phyloP scores from a whole-genome alignment of 1,140 invertebrate genomes.

The Dreissena rostriformis region DNA sequence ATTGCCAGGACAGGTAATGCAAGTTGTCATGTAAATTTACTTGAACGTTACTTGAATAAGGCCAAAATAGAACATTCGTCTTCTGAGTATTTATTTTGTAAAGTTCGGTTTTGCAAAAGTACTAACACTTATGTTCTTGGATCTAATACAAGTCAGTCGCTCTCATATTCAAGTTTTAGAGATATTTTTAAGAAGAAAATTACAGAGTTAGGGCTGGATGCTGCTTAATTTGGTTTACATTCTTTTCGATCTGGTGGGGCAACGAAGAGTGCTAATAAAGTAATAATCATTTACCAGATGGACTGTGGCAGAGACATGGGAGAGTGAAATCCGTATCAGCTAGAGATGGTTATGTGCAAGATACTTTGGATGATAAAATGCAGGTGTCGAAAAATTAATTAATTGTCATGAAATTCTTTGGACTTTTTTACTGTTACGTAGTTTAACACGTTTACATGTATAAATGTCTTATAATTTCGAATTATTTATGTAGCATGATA shows the following conservation, averaged over 20 bases:
- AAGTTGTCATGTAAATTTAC: not conserved
- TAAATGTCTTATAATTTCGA: no score
- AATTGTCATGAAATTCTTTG: not conserved
- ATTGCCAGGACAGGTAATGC: slow-evolving; percentile 3
- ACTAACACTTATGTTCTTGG: not conserved
- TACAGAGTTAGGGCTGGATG: slow-evolving; percentile 19
- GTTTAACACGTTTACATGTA: not conserved
- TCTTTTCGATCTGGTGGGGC: slow-evolving; percentile 32
- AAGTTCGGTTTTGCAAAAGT: not conserved
- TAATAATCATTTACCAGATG: slow-evolving; percentile 1
- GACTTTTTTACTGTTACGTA: not conserved
- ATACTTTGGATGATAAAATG: not conserved
- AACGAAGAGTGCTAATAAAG: slow-evolving; percentile 3
- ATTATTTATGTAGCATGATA: no score
- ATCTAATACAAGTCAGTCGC: not conserved
- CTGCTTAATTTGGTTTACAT: slow-evolving; percentile 38
- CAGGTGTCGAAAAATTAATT: slow-evolving; percentile 15
- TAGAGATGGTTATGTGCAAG: slow-evolving; percentile 31
- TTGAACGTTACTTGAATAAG: slow-evolving; percentile 4
- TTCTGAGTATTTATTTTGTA: slow-evolving; percentile 21
- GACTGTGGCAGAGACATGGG: slow-evolving; percentile 31
- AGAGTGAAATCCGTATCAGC: slow-evolving; percentile 20
- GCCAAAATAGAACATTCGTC: slow-evolving; percentile 4
- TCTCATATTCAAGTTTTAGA: slow-evolving; percentile 28
- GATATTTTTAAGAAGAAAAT: slow-evolving; percentile 34